Conservation (phyloP, 1,140 invertebrate species). For the Acyrthosiphon pisum region DNA sequence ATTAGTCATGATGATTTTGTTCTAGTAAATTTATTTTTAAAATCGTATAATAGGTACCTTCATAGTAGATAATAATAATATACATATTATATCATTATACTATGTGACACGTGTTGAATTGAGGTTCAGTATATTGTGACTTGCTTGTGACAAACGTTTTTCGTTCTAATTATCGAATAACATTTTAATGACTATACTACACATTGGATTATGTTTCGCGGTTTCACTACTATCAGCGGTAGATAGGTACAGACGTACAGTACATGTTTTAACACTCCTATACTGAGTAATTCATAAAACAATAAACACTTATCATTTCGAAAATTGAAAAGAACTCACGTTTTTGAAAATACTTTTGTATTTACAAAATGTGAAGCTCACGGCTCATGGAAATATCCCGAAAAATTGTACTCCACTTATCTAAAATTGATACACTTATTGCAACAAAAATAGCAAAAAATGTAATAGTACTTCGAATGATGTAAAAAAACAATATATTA, state of each 20-base stretch:
- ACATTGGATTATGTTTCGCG: too few species aligned
- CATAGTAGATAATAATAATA: too few species aligned
- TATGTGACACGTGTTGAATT: not conserved
- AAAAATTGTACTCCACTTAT: not conserved
- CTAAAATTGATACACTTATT: not conserved
- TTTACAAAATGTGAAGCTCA: not conserved
- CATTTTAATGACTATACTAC: not conserved
- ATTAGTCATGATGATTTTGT: not conserved
- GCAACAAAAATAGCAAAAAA: not conserved
- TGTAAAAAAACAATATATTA: too few species aligned
- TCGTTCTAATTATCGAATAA: not conserved
- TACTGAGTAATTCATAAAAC: not conserved
- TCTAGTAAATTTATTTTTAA: too few species aligned
- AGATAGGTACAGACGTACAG: not conserved
- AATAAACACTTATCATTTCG: not conserved
- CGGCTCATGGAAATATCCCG: too few species aligned
- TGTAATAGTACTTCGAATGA: not conserved
- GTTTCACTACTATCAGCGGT: not conserved
- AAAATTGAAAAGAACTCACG: not conserved
- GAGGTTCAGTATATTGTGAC: not conserved
- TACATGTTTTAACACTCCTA: not conserved
- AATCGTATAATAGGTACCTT: too few species aligned
- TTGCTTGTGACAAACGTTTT: not conserved
- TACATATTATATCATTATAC: not conserved
- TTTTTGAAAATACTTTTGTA: not conserved